A percentile compares a stretch with the other conserved stretches of the same genome.
phyloP scores from a whole-genome alignment of 2,113 vertebrate genomes.

The Spea multiplicata region DNA sequence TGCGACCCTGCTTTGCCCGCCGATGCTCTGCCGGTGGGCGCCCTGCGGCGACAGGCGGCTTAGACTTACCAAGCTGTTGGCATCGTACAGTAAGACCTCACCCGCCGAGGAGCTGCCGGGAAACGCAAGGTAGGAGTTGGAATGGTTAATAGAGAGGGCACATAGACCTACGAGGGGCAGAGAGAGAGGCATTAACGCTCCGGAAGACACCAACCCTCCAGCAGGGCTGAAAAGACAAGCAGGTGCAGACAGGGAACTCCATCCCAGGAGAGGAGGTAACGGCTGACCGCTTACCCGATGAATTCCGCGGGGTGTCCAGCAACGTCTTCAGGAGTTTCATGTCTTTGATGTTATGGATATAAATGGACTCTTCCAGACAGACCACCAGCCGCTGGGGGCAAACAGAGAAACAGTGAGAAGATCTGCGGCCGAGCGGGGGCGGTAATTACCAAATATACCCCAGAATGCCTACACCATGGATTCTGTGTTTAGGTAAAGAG shows the following conservation, averaged over 20 bases:
- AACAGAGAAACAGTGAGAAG: not conserved
- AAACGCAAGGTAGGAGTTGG: slow-evolving; percentile 91
- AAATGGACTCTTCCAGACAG: slow-evolving; percentile 85
- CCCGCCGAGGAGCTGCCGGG: slow-evolving; percentile 85
- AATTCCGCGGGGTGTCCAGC: slow-evolving; percentile 81
- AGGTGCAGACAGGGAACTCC: too few species aligned
- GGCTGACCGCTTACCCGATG: slow-evolving; percentile 68
- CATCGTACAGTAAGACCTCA: slow-evolving; percentile 89
- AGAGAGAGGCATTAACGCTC: not conserved
- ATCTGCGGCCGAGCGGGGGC: not conserved
- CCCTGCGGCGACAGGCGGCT: not conserved
- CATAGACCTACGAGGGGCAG: slow-evolving; percentile 76
- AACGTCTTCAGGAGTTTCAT: slow-evolving; percentile 94
- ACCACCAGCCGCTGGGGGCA: slow-evolving; percentile 78
- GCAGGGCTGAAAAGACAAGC: too few species aligned
- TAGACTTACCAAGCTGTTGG: slow-evolving; percentile 84
- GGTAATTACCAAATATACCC: too few species aligned
- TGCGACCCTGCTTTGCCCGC: too few species aligned
- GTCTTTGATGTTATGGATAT: slow-evolving; percentile 95
- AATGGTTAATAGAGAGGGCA: slow-evolving; percentile 90
- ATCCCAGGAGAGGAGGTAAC: too few species aligned
- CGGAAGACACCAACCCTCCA: not conserved
- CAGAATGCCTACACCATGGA: too few species aligned
- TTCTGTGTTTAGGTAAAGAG: too few species aligned
- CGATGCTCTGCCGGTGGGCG: too few species aligned